A percentile compares a stretch with the other conserved stretches of the same genome.
Conservation (phyloP, 2,113 vertebrate species). For the Phrynocephalus versicolor region DNA sequence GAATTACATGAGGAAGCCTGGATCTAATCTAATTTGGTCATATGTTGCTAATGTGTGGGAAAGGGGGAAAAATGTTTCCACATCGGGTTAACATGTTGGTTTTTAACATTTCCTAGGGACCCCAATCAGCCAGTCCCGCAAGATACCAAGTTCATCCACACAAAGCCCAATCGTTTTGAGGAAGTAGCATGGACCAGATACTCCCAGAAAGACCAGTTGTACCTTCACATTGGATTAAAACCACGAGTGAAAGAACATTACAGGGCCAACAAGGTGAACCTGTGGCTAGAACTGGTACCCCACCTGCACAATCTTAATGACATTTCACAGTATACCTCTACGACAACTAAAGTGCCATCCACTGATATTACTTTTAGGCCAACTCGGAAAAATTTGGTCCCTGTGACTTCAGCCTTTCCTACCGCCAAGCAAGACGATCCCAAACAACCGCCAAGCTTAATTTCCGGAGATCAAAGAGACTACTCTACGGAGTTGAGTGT, state of each 20-base stretch:
- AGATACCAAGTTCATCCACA: constrained; percentile 98
- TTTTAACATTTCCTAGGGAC: constrained; percentile 78
- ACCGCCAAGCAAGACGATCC: constrained; percentile 92
- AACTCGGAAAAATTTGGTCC: constrained; percentile 88
- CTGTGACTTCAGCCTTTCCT: constrained; percentile 92
- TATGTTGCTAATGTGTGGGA: constrained; percentile 21
- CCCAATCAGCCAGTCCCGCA: constrained; percentile 98
- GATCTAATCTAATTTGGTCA: not conserved
- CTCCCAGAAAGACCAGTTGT: constrained; percentile 97
- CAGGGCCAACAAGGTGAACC: constrained; percentile 96
- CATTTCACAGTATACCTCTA: constrained; percentile 95
- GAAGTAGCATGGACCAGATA: constrained; percentile 99
- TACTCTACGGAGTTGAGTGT: constrained; percentile 97
- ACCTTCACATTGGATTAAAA: constrained; percentile 97
- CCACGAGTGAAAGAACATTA: constrained; percentile 98
- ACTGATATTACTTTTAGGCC: constrained; percentile 92
- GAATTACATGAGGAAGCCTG: not conserved
- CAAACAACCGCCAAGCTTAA: constrained; percentile 88
- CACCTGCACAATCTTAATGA: constrained; percentile 98
- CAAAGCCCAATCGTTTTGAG: constrained; percentile 98
- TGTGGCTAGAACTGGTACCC: constrained; percentile 97
- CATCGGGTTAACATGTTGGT: constrained; percentile 38
- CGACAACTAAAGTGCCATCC: constrained; percentile 96
- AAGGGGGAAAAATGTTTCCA: constrained; percentile 32
- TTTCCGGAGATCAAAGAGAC: constrained; percentile 96